Evolutionary conservation across 2,888 invertebrate genomes (phyloP).

Genomic region (Epinotia bilunana): DNA sequence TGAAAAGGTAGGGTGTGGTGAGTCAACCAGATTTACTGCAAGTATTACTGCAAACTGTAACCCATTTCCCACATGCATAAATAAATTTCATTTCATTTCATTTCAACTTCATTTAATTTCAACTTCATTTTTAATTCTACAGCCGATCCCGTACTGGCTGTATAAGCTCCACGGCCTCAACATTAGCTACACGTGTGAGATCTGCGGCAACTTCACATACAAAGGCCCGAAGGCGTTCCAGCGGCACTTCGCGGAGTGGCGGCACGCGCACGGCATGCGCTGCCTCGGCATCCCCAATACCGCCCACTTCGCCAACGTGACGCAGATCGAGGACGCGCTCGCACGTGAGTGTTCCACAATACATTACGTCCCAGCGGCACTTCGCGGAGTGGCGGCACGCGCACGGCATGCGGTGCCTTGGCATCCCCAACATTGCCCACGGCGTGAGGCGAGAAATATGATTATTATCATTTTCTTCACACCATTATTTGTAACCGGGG

Average conservation of each 20-base stretch:
- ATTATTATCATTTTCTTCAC: no score
- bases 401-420: conserved; percentile 98
- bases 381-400: conserved; percentile 97
- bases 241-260: conserved; percentile 98
- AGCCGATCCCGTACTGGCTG: conserved; percentile 95
- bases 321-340: conserved; percentile 98
- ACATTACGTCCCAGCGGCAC: conserved; percentile 94
- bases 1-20: no score
- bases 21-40: no score
- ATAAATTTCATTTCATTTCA: no score
- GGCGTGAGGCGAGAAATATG: no score
- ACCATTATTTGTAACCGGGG: no score
- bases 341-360: conserved; percentile 87
- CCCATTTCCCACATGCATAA: no score
- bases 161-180: conserved; percentile 99
- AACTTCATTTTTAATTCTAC: conserved; percentile 48
- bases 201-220: conserved; percentile 99
- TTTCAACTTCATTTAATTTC: no score
- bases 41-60: no score
- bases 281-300: conserved; percentile 99
- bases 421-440: conserved; percentile 99
- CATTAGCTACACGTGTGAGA: conserved; percentile 99
- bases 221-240: conserved; percentile 99
- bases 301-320: conserved; percentile 99
- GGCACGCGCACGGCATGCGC: conserved; percentile 97